These are phyloP conservation scores for Thalpophila matura DNA, from an alignment of 2,888 invertebrate genomes.

Conservation along the genomic window DNA sequence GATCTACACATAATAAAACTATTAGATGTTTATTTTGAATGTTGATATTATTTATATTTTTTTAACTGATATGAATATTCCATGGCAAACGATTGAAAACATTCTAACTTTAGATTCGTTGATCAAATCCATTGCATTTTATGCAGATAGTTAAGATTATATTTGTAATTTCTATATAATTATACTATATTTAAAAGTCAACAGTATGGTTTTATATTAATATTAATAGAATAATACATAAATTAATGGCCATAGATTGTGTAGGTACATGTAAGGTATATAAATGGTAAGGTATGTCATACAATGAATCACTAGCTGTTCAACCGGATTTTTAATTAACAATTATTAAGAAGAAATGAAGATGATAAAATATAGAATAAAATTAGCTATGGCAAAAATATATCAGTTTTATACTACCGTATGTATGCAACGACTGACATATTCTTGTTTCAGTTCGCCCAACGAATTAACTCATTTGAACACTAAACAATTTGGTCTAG, in stretches of 20 bases:
- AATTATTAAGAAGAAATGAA: neutral
- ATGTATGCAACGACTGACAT: too few species aligned
- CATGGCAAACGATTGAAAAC: constrained; percentile 21
- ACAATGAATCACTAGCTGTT: constrained; percentile 5
- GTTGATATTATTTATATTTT: constrained; percentile 39
- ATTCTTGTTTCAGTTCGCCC: too few species aligned
- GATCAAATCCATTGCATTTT: constrained; percentile 51
- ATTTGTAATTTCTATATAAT: constrained; percentile 25
- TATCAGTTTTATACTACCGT: too few species aligned
- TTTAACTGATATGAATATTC: constrained; percentile 27
- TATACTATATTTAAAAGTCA: constrained; percentile 40
- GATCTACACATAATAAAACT: constrained; percentile 36
- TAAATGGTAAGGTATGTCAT: constrained; percentile 35
- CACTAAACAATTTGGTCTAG: too few species aligned
- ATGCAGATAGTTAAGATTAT: constrained; percentile 26
- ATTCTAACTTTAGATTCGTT: constrained; percentile 7
- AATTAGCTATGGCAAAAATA: neutral
- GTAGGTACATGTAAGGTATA: constrained; percentile 56
- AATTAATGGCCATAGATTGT: constrained; percentile 66
- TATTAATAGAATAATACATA: constrained; percentile 43
- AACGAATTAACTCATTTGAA: too few species aligned
- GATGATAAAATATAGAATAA: neutral
- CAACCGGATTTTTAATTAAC: constrained; percentile 5
- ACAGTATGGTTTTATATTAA: constrained; percentile 41
- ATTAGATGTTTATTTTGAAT: constrained; percentile 25